Evolutionary conservation across 2,113 vertebrate species (phyloP), one percentile per base, ranked within the genome.

Genomic region (Marmota flaviventris): DNA sequence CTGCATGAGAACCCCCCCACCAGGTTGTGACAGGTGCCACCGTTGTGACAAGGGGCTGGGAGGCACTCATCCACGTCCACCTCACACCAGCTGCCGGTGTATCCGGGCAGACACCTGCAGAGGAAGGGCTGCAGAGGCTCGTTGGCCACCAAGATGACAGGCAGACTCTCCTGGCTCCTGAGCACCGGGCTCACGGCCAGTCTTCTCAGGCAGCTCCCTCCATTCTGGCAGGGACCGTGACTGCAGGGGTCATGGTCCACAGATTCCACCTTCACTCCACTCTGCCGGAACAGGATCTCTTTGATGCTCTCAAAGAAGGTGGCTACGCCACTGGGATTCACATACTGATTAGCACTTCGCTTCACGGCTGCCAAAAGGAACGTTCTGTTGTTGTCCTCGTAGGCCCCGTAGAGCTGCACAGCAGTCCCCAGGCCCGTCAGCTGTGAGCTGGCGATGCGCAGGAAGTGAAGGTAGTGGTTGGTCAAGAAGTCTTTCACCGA

Each of bases 271-370:
- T 98, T 98, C 53, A 99, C 99, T 5, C 99, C 99, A 0, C 99
- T 99, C 98, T 99, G 99, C 37, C 99, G 99, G 95, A 99, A 98
- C 72, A 99, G 98, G 84, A 99, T 96, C 42, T 99, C 99, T 98
- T 99, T 99, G 98, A 99, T 99, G 98, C 99, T 99, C 97, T 99
- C 99, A 7, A 99, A 99, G 99, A 99, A 99, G 96, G 99, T 99
- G 89, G 99, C 99, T 63, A 99, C 99, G 0, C 99, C 99, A 0
- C 99, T 99, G 96, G 99, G 99, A 93, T 98, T 99, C 76, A 99
- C 99, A 2, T 99, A 99, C 95, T 99, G 99, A 93, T 98, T 99
- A 24, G 98, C 98, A 96, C 97, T 96, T 0, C 99, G 98, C 98
- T 99, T 99, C 97, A 99, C 97, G 0, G 99, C 99, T 0, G 99